phyloP scores from a whole-genome alignment of 2,113 vertebrate species.

The Ploceus nigricollis region DNA sequence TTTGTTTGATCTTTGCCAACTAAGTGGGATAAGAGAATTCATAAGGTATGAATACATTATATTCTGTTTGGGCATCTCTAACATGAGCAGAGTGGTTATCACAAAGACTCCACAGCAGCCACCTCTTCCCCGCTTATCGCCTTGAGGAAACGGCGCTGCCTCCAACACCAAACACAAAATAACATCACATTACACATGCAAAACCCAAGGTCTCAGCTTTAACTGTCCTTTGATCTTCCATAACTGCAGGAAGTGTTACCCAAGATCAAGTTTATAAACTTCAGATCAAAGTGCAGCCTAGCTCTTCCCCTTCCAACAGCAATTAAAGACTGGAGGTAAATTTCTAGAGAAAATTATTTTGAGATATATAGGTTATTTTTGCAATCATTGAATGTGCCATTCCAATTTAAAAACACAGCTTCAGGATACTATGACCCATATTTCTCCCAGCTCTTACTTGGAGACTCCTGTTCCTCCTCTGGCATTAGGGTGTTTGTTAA shows the following conservation, averaged over 20 bases:
- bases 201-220: neutral
- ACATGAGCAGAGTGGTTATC: neutral
- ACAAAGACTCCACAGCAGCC: neutral
- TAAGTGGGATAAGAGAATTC: neutral
- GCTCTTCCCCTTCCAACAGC: slow-evolving; percentile 21
- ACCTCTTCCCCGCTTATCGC: neutral
- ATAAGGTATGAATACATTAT: neutral
- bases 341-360: neutral
- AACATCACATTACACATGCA: slow-evolving; percentile 16
- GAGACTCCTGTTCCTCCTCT: neutral
- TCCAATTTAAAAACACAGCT: neutral
- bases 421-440: neutral
- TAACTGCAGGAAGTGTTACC: slow-evolving; percentile 49
- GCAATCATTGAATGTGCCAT: neutral
- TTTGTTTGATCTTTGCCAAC: neutral
- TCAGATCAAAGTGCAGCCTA: slow-evolving; percentile 46
- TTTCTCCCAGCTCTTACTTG: neutral
- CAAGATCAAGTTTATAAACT: slow-evolving; percentile 13
- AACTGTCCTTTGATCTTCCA: slow-evolving; percentile 29
- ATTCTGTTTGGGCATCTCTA: neutral
- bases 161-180: neutral
- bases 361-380: neutral
- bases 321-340: slow-evolving; percentile 11
- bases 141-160: neutral
- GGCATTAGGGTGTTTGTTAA: neutral